These are phyloP conservation scores for Uloborus diversus DNA, from an alignment of 1,140 invertebrate species.

Conservation along the genomic window DNA sequence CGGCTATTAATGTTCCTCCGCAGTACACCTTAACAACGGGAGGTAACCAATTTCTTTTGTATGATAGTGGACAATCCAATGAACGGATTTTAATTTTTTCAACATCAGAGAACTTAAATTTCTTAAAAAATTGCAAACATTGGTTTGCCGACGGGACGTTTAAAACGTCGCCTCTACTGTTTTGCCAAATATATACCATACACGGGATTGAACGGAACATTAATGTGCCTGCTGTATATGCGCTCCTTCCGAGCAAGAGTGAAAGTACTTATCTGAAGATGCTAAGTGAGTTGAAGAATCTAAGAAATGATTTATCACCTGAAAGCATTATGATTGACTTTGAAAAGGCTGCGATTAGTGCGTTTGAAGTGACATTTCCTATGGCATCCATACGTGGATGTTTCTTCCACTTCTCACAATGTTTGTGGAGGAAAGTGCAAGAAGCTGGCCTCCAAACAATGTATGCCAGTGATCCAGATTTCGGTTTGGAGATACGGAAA, in stretches of 20 bases:
- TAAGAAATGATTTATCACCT: not conserved
- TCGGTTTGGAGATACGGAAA: not conserved
- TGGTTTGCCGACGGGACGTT: conserved; percentile 1
- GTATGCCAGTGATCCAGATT: not conserved
- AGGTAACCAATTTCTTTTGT: too few relatives aligned
- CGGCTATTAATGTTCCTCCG: too few relatives aligned
- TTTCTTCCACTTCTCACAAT: not conserved
- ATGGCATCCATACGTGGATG: not conserved
- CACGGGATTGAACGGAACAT: not conserved
- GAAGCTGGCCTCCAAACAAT: not conserved
- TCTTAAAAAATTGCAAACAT: not conserved
- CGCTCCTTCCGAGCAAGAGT: not conserved
- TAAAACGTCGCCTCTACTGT: not conserved
- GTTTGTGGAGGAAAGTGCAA: not conserved
- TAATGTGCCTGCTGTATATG: not conserved
- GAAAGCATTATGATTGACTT: not conserved
- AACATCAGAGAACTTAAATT: not conserved
- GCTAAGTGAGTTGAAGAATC: not conserved
- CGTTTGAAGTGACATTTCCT: not conserved
- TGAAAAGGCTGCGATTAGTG: not conserved
- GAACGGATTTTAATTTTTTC: not conserved
- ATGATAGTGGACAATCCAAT: too few relatives aligned
- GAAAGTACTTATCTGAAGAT: not conserved
- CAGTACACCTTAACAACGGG: too few relatives aligned
- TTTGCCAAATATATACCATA: not conserved